A percentile compares a stretch with the other conserved stretches of the same genome.
phyloP scores from a whole-genome alignment of 1,140 invertebrate genomes.

The Phymorhynchus buccinoides region DNA sequence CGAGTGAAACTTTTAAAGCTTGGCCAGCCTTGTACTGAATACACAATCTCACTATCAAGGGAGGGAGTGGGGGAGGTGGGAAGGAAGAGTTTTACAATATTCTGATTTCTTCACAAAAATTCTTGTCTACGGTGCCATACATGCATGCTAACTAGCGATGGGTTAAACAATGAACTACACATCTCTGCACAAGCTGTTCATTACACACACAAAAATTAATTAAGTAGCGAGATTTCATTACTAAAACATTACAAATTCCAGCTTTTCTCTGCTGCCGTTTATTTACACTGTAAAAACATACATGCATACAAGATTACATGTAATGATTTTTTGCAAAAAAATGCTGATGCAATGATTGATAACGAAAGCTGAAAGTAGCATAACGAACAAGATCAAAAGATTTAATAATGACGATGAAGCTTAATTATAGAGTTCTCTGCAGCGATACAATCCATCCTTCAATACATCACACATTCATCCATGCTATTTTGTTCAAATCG shows the following conservation, averaged over 20 bases:
- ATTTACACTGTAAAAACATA: slow-evolving; percentile 4
- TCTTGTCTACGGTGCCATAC: neutral
- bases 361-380: neutral
- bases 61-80: no score
- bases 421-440: neutral
- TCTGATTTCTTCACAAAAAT: no score
- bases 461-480: neutral
- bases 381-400: neutral
- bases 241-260: neutral
- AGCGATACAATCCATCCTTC: neutral
- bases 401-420: neutral
- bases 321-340: neutral
- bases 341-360: neutral
- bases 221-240: neutral
- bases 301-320: neutral
- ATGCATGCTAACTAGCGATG: neutral
- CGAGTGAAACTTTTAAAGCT: no score
- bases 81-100: no score
- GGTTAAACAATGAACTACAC: no score
- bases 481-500: neutral
- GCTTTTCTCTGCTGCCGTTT: neutral
- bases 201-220: neutral
- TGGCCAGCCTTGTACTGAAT: neutral
- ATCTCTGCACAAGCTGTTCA: neutral
- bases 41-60: neutral